Percentiles rank a stretch among this genome's conserved stretches.
Conservation (phyloP, 2,888 invertebrate genomes). For the Agonopterix alstromeriana region DNA sequence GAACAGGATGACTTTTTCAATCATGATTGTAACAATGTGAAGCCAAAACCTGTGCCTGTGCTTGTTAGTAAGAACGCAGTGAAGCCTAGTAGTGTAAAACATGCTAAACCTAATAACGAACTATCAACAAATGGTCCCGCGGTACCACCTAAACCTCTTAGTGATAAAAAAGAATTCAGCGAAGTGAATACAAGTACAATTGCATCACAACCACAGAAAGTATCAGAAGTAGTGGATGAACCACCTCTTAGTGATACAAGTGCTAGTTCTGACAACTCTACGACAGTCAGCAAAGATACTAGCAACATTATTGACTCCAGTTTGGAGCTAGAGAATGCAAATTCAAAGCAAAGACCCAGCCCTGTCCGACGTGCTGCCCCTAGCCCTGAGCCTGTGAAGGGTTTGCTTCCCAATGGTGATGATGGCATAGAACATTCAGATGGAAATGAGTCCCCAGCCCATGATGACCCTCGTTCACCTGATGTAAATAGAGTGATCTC, state of each 20-base stretch:
- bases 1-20: slow-evolving; percentile 86
- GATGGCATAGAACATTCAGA: slow-evolving; percentile 51
- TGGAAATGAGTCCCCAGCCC: slow-evolving; percentile 46
- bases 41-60: slow-evolving; percentile 68
- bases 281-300: slow-evolving; percentile 38
- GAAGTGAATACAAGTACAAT: slow-evolving; percentile 39
- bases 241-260: slow-evolving; percentile 43
- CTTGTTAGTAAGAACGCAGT: slow-evolving; percentile 62
- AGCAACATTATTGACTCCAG: slow-evolving; percentile 42
- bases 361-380: slow-evolving; percentile 26
- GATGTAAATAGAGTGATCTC: slow-evolving; percentile 15
- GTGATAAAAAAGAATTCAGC: slow-evolving; percentile 44
- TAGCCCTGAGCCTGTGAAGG: slow-evolving; percentile 25
- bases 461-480: slow-evolving; percentile 32
- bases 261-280: slow-evolving; percentile 38
- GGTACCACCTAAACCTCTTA: slow-evolving; percentile 30
- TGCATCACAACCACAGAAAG: slow-evolving; percentile 32
- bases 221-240: slow-evolving; percentile 30
- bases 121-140: slow-evolving; percentile 42
- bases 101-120: slow-evolving; percentile 39
- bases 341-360: slow-evolving; percentile 32
- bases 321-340: slow-evolving; percentile 39
- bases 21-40: slow-evolving; percentile 80
- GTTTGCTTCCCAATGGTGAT: slow-evolving; percentile 46
- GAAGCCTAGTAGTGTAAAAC: slow-evolving; percentile 50